Base-by-base conservation (phyloP, 2,113 vertebrate species). In the Orycteropus afer region DNA sequence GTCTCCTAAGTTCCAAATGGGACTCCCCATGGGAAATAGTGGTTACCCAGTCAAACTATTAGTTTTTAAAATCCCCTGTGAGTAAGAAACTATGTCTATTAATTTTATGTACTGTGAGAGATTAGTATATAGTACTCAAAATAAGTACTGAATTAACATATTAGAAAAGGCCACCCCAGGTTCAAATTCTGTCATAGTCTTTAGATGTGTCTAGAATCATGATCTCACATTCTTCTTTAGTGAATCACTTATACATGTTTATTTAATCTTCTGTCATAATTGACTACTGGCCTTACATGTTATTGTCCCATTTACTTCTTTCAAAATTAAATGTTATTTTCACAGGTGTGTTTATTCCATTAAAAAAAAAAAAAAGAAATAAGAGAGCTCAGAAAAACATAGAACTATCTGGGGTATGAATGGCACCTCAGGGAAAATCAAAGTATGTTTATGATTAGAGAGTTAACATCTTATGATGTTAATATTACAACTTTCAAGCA, bases 311-410 rank as follows among this genome's bases (percentile, higher is more conserved):
- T 77, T 73, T 86, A 53, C 15, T 51, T 67, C 88, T 94, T 94
- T 91, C 37, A 93, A 42, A 90, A 77, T 90, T 77, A 83, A 94
- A 86, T 92, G 53, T 88, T 55, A 47, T 81, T 93, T 95, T 87
- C 89, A 87, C 57, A 90, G 53, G 8, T 76, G 23, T 71, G 18
- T 55, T 92, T 78, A 89, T 71, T 87, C 71, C 91, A 79, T 81
- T 53, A 55, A 71, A n/a, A n/a, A n/a, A n/a, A n/a, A n/a, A n/a
- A n/a, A n/a, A n/a, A n/a, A n/a, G n/a, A n/a, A n/a, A n/a, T n/a
- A n/a, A n/a, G n/a, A n/a, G n/a, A n/a, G n/a, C n/a, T n/a, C n/a
- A n/a, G 23, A 45, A 91, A 91, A 87, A 82, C 10, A 25, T 2
- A 23, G 17, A 89, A 7, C 59, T 73, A 2, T 51, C 55, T 83